Percentiles rank a stretch among this genome's conserved stretches.
phyloP scores from a whole-genome alignment of 2,113 vertebrate species.

The Peromyscus californicus region DNA sequence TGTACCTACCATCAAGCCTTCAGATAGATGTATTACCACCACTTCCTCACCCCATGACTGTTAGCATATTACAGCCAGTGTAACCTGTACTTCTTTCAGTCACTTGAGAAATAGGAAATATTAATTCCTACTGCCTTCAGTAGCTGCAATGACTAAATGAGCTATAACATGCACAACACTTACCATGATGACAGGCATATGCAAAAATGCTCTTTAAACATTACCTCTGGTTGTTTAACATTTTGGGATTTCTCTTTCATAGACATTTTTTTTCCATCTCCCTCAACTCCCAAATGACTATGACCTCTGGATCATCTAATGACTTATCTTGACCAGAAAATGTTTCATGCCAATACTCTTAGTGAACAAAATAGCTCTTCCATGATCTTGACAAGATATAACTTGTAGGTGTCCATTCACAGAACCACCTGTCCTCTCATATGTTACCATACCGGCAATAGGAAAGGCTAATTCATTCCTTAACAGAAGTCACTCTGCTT shows the following conservation, averaged over 20 bases:
- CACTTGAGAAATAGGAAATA: background rate
- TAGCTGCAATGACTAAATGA: background rate
- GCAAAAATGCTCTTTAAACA: background rate
- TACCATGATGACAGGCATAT: background rate
- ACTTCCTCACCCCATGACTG: background rate
- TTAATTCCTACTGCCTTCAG: background rate
- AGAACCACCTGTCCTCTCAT: background rate
- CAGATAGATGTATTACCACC: accelerated
- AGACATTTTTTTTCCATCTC: background rate
- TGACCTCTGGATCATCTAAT: background rate
- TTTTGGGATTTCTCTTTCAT: background rate
- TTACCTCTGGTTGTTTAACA: background rate
- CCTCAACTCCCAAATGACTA: background rate
- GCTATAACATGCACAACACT: background rate
- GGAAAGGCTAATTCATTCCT: background rate
- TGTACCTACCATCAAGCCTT: background rate
- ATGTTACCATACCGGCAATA: background rate
- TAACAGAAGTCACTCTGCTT: background rate
- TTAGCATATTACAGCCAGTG: background rate
- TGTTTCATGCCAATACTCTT: background rate
- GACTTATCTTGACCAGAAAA: background rate
- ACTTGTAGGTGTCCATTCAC: background rate
- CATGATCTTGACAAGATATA: background rate
- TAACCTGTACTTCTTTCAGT: background rate
- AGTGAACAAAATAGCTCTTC: background rate